phyloP scores from a whole-genome alignment of 2,888 invertebrate species.

The Microctonus brassicae region DNA sequence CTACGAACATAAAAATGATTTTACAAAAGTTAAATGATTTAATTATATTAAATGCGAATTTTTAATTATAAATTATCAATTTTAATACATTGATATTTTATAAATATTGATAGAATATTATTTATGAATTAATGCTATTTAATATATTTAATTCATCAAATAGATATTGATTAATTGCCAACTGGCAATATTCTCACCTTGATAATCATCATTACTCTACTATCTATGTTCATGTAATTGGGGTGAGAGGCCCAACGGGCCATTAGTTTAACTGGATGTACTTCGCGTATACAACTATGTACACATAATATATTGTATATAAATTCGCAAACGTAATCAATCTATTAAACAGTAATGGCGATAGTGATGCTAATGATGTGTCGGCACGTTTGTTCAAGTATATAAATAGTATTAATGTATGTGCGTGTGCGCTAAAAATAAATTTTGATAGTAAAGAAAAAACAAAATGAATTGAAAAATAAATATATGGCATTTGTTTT shows the following conservation, averaged over 20 bases:
- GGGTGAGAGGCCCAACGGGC: neutral
- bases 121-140: neutral
- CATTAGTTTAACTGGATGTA: conserved; percentile 13
- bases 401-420: neutral
- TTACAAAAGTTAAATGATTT: neutral
- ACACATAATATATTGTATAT: neutral
- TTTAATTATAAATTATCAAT: too few relatives aligned
- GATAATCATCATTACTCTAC: neutral
- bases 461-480: neutral
- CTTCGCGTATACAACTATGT: neutral
- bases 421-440: neutral
- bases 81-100: too few relatives aligned
- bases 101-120: neutral
- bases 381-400: neutral
- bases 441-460: neutral
- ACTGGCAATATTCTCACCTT: neutral
- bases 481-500: neutral
- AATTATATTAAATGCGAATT: neutral
- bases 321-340: conserved; percentile 29
- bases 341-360: conserved; percentile 17
- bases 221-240: neutral
- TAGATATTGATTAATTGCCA: neutral
- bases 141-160: neutral
- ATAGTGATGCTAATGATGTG: conserved; percentile 28
- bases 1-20: neutral